Evolutionary conservation across 2,113 vertebrate genomes (phyloP), one percentile per base, ranked within the genome.

Genomic region (Panthera tigris): DNA sequence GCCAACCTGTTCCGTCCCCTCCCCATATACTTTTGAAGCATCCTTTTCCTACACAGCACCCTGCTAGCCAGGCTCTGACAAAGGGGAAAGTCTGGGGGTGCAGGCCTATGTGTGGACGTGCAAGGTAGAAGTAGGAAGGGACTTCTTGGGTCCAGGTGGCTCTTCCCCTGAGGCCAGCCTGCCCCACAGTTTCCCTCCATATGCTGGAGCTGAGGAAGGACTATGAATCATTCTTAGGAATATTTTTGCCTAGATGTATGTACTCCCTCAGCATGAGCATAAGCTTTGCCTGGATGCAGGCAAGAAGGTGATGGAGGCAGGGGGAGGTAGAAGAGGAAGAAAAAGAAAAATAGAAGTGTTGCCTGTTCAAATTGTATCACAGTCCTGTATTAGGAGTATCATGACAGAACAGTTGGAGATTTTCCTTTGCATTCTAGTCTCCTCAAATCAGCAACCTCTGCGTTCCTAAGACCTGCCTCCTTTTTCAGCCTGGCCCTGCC

Each of bases 201-300:
- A 55, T 78, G n/a, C 50, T 73, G 39, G 76, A 94, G 87, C 36
- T 78, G 31, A 95, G 84, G 66, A 88, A 93, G 74, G 66, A 91
- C 63, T 69, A 93, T 81, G 92, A 92, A 82, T 96, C 63, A 89
- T 71, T 87, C 63, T 78, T 89, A 69, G 91, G 41, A 78, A 80
- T 81, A 68, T 68, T 96, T 96, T 55, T 81, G n/a, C 85, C 52
- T 78, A 50, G n/a, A 81, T 90, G 82, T 79, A 82, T 19, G 86
- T 33, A 94, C 33, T 16, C 94, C 11, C n/a, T 91, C 45, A 33
- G 10, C 33, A 25, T n/a, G n/a, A 73, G 21, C 39, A 57, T 50
- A 61, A 95, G 63, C 52, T 83, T 84, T 96, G 68, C 50, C 36
- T 41, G 23, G 84, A 41, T 16, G n/a, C 55, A 85, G 45, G 55